Evolutionary conservation across 2,113 vertebrate species (phyloP), one percentile per base, ranked within the genome.

Genomic region (Melanostigma gelatinosum): DNA sequence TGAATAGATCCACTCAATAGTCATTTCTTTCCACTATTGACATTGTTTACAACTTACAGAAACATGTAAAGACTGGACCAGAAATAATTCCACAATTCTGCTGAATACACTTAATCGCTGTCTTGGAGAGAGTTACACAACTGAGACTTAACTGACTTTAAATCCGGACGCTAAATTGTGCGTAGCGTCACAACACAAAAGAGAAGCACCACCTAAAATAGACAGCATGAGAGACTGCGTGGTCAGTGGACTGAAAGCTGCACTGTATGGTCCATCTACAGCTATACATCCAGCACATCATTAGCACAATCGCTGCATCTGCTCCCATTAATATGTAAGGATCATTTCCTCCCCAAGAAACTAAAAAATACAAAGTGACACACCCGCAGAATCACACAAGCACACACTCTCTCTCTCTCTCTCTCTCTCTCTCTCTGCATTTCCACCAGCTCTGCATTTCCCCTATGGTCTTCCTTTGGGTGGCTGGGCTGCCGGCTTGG

Each of bases 401-500:
- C 63, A 71, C 60, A 72, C 48, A 60, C 61, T 34, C 24, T 55
- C n/a, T 27, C 12, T 57, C 29, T 61, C 8, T 15, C 29, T 15
- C 40, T 58, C n/a, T 55, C 55, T 12, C 36, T 60, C 32, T 44
- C 34, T 40, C 8, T 62, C 8, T 60, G 48, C 65, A 48, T 83
- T 87, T 85, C 60, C 46, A 74, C 79, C 76, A 88, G 65, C 79
- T 70, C 83, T 79, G 87, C 83, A 88, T 65, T 86, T 79, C 76
- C 44, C 75, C 61, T 80, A 15, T 34, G 72, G 72, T 75, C 77
- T 71, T 85, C 82, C 72, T 91, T 79, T 86, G 75, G 75, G 79
- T 44, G 74, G 73, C 71, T 65, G 34, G 48, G 54, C 29, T 29
- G 29, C 62, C 70, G 84, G 71, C 74, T 83, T 89, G 86, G 87